phyloP scores from a whole-genome alignment of 2,888 invertebrate species.

The Magallana nippona region DNA sequence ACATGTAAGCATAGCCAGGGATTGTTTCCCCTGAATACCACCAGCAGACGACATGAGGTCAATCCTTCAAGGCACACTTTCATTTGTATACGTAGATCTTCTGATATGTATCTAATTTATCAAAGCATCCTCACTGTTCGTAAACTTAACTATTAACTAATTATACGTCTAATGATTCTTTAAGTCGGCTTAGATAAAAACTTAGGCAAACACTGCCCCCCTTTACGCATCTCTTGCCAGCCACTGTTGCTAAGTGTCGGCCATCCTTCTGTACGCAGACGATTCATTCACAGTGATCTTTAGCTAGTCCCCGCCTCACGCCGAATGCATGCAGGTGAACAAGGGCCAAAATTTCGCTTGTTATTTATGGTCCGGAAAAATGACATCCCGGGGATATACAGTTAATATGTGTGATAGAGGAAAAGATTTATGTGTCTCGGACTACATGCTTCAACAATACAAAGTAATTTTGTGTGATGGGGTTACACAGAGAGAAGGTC shows the following conservation, averaged over 20 bases:
- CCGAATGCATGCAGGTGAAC: constrained; percentile 17
- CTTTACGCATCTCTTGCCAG: constrained; percentile 15
- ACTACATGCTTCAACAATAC: constrained; percentile 6
- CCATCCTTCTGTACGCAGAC: not conserved
- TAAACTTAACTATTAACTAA: constrained; percentile 3
- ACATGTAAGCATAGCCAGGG: not conserved
- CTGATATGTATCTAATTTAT: not conserved
- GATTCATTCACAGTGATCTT: not conserved
- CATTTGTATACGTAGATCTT: not conserved
- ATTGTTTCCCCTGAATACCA: not conserved
- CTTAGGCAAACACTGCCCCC: not conserved
- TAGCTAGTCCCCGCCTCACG: not conserved
- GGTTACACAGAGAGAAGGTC: constrained; percentile 1
- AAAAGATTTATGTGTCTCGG: constrained; percentile 30
- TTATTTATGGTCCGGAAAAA: constrained; percentile 24
- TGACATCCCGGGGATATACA: constrained; percentile 25
- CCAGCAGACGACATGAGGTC: constrained; percentile 4
- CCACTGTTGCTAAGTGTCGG: not conserved
- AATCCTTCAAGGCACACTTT: not conserved
- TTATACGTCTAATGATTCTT: not conserved
- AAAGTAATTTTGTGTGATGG: not conserved
- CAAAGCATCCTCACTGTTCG: not conserved
- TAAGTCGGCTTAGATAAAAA: constrained; percentile 24
- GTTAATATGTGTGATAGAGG: constrained; percentile 15
- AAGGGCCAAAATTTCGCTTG: not conserved